Base-by-base conservation (phyloP, 1,140 invertebrate genomes). In the Pogonomyrmex barbatus region DNA sequence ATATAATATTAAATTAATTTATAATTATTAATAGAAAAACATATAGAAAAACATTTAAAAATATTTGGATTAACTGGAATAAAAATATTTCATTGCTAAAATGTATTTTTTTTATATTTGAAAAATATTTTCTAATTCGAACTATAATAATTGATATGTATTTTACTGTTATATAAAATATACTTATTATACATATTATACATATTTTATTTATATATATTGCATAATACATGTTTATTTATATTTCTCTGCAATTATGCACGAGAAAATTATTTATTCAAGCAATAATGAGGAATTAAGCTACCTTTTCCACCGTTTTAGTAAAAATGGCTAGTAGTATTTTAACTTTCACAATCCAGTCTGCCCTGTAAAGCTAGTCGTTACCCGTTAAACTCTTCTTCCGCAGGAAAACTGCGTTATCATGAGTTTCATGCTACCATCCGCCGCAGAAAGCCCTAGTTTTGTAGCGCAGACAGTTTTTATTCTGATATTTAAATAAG, bases 281-380 rank as follows among this genome's bases (percentile, higher is more conserved):
- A 68, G 56, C 47, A 30, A 9, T 68, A 30, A 12, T 0, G 14
- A 68, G 42, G 12, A 79, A 50, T 30, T 30, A 12, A 42, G n/a
- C 47, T 50, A 14, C 9, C 24, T 68, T 54, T 54, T 17, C 10
- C 14, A 12, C 4, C 33, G 17, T 79, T 79, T 79, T 33, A 47
- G 36, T 30, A 75, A 4, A 1, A 88, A 71, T 70, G 85, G 85
- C 92, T 87, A 91, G 82, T 89, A 89, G 88, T 90, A 86, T 89
- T 91, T 91, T 89, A 91, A 92, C 87, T 91, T 92, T 91, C 87
- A 73, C 88, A 81, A 76, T 71, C 79, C 47, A 36, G 24, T 24
- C 60, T 62, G 2, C 24, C 42, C 65, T 33, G 65, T 47, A 68
- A 68, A 9, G n/a, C 68, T 68, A 81, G 67, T 71, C 84, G 68